Evolutionary conservation across 2,797 vertebrate species (phyloP).

Genomic region (Acanthurus lineatus): DNA sequence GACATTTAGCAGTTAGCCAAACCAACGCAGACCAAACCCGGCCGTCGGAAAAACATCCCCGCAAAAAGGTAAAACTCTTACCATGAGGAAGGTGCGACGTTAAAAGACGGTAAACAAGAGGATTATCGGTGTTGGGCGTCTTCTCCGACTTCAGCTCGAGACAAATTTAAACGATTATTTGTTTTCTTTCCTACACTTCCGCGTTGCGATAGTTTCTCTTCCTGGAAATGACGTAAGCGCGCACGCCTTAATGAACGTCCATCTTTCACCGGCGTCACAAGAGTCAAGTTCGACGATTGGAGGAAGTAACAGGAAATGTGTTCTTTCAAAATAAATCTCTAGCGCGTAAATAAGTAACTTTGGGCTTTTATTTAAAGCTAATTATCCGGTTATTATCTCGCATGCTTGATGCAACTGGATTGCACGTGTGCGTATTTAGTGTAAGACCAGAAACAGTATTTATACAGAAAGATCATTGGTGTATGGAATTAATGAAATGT

Average conservation of each 20-base stretch:
- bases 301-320: accelerated
- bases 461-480: accelerated
- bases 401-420: not conserved
- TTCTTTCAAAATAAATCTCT: constrained; percentile 44
- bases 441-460: accelerated
- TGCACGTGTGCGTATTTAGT: constrained; percentile 39
- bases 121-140: constrained; percentile 3
- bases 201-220: constrained; percentile 68
- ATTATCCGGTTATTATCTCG: constrained; percentile 22
- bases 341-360: too few relatives aligned
- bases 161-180: constrained; percentile 64
- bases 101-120: not conserved
- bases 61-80: constrained; percentile 36
- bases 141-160: constrained; percentile 30
- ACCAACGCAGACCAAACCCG: not conserved
- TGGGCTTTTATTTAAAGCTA: too few relatives aligned
- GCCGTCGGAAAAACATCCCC: accelerated
- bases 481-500: not conserved
- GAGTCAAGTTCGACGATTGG: not conserved
- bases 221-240: constrained; percentile 71
- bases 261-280: constrained; percentile 25
- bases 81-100: constrained; percentile 45
- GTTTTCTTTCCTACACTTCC: constrained; percentile 80
- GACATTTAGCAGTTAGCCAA: not conserved
- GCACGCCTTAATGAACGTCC: not conserved